Conservation (phyloP, 1,140 invertebrate genomes). For the Cyclina sinensis region DNA sequence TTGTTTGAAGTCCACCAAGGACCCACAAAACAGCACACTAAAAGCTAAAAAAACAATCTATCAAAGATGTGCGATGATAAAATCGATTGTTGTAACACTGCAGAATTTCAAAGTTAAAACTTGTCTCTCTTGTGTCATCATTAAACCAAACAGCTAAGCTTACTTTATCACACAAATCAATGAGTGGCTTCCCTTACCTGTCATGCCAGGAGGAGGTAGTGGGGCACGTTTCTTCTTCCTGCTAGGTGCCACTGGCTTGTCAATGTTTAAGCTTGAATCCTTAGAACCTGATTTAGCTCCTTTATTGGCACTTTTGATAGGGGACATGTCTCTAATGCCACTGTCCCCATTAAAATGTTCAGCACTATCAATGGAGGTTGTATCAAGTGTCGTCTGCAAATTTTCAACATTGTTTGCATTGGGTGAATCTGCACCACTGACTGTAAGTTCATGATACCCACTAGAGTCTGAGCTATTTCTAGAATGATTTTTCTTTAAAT, state of each 20-base stretch:
- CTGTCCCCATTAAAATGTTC: constrained; percentile 77
- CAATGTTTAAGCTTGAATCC: constrained; percentile 29
- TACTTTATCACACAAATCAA: too few relatives aligned
- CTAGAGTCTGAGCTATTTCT: constrained; percentile 92
- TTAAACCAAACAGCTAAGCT: not conserved
- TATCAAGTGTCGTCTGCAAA: constrained; percentile 79
- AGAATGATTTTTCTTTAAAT: constrained; percentile 88
- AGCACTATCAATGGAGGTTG: constrained; percentile 80
- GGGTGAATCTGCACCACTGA: constrained; percentile 88
- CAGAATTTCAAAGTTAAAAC: not conserved
- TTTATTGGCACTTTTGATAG: constrained; percentile 54
- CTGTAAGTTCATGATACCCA: constrained; percentile 92
- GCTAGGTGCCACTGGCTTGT: constrained; percentile 59
- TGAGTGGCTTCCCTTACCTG: constrained; percentile 27
- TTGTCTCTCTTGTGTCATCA: not conserved
- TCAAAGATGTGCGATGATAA: too few relatives aligned
- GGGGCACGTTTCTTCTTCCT: constrained; percentile 80
- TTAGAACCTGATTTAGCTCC: not conserved
- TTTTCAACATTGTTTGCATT: constrained; percentile 72
- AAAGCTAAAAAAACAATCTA: too few relatives aligned
- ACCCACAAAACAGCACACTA: too few relatives aligned
- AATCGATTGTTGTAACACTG: too few relatives aligned
- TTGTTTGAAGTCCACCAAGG: too few relatives aligned
- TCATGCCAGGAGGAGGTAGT: constrained; percentile 75
- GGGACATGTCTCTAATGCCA: constrained; percentile 74